phyloP scores from a whole-genome alignment of 2,888 invertebrate species.

The Oxycera nigricornis region DNA sequence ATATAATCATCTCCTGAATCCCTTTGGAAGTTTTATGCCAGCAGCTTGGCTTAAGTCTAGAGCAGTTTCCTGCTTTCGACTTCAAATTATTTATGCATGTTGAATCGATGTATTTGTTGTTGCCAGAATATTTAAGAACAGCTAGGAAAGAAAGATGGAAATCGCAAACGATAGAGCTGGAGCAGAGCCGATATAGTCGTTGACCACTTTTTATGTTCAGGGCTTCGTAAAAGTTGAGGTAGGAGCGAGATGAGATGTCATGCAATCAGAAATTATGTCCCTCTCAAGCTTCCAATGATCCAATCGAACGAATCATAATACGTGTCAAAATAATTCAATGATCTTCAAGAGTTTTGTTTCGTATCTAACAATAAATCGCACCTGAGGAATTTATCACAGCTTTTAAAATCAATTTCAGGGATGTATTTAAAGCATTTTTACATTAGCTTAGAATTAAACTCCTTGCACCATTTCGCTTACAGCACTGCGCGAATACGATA shows the following conservation, averaged over 20 bases:
- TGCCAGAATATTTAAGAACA: slow-evolving; percentile 25
- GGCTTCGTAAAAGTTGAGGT: not conserved
- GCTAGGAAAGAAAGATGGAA: not conserved
- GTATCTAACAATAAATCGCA: too few species aligned
- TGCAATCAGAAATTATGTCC: not conserved
- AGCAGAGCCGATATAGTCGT: not conserved
- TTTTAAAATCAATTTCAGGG: not conserved
- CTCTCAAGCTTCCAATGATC: not conserved
- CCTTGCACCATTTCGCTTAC: not conserved
- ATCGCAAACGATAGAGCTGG: not conserved
- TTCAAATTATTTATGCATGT: slow-evolving; percentile 37
- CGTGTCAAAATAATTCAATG: too few species aligned
- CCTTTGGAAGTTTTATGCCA: slow-evolving; percentile 46
- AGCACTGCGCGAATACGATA: not conserved
- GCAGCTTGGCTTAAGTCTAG: slow-evolving; percentile 29
- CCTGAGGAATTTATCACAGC: not conserved
- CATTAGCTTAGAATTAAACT: not conserved
- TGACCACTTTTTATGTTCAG: not conserved
- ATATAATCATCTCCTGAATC: slow-evolving; percentile 46
- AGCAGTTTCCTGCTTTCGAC: slow-evolving; percentile 11
- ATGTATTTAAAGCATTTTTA: not conserved
- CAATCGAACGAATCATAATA: not conserved
- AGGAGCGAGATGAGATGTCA: too few species aligned
- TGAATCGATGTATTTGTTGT: slow-evolving; percentile 22
- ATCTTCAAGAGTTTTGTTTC: too few species aligned